Base-by-base conservation (phyloP, 2,888 invertebrate species). In the Caenorhabditis zanzibari region DNA sequence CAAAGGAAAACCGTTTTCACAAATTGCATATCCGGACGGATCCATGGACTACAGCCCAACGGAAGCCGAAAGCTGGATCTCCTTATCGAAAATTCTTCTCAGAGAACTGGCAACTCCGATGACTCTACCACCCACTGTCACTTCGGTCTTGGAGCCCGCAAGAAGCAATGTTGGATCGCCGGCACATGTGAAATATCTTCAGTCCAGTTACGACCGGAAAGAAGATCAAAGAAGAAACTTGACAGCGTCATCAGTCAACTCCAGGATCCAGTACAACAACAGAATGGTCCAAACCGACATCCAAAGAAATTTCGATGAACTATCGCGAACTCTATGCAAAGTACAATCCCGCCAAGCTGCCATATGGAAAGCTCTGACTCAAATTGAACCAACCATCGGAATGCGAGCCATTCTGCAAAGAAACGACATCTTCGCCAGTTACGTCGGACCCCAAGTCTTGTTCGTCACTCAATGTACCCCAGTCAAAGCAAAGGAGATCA, bases 31-130 rank as follows among this genome's bases (percentile, higher is more conserved):
- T 12, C 26, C 58, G 5, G 58, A 59, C 19, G 26, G 1, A 1
- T 12, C 32, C 1, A 35, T 35, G 2, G 58, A 35, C 58, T 59
- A 59, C 58, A 26, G 26, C 16, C 16, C 58, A 2, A 35, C 35
- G 1, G 58, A 59, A 59, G 58, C 58, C 5, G 58, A 59, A 22
- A n/a, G n/a, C 1, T 59, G 58, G 58, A 59, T 59, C 14, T 7
- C n/a, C 9, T 35, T 59, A 2, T 9, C 58, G 5, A 59, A 59
- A 19, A 35, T 35, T 4, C 9, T 59, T 4, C 12, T 59, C 35
- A 12, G 58, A 1, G 35, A 59, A 59, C 16, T 35, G 32, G 4
- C 44, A 5, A 44, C 7, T 28, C 56, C 26, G 14, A 26, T 56
- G 7, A 44, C 44, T 12, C 5, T 44, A 12, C 14, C 12, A 12